Percentiles rank a stretch among this genome's conserved stretches.
phyloP scores from a whole-genome alignment of 2,797 vertebrate genomes.

The Notoglanidium macrostoma region DNA sequence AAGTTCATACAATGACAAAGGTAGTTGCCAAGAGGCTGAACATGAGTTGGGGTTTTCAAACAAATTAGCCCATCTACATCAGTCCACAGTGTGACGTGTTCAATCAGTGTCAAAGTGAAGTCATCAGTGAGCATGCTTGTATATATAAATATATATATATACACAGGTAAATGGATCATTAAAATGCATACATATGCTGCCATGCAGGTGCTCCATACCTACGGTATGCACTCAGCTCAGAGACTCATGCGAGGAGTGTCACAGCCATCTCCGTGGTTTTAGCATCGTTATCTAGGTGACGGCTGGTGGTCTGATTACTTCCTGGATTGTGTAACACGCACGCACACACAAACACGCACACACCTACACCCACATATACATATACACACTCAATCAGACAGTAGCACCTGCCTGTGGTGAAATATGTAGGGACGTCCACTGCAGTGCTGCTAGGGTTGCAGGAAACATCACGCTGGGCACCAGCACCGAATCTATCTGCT shows the following conservation, averaged over 20 bases:
- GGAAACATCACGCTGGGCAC: slow-evolving; percentile 52
- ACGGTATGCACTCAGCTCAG: slow-evolving; percentile 41
- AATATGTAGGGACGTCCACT: slow-evolving; percentile 35
- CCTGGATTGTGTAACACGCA: slow-evolving; percentile 47
- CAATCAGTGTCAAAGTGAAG: slow-evolving; percentile 52
- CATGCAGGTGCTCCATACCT: slow-evolving; percentile 48
- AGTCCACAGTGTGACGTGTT: slow-evolving; percentile 46
- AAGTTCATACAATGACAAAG: slow-evolving; percentile 70
- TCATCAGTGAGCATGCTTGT: slow-evolving; percentile 48
- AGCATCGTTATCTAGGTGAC: slow-evolving; percentile 45
- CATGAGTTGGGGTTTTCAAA: slow-evolving; percentile 59
- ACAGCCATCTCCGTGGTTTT: slow-evolving; percentile 51
- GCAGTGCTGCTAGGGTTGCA: slow-evolving; percentile 60
- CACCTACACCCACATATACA: background rate
- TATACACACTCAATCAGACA: slow-evolving; percentile 58
- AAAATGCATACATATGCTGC: slow-evolving; percentile 49
- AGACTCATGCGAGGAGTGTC: slow-evolving; percentile 56
- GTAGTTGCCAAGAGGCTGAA: slow-evolving; percentile 77
- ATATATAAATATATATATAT: background rate
- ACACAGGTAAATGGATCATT: slow-evolving; percentile 55
- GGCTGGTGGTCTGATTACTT: slow-evolving; percentile 57
- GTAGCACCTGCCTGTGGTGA: slow-evolving; percentile 68
- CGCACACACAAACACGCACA: background rate
- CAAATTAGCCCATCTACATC: slow-evolving; percentile 33
- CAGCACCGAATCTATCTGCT: slow-evolving; percentile 56